Percentiles rank a stretch among this genome's conserved stretches.
phyloP scores from a whole-genome alignment of 2,797 vertebrate species.

The Lepidocolaptes lacrymiger region DNA sequence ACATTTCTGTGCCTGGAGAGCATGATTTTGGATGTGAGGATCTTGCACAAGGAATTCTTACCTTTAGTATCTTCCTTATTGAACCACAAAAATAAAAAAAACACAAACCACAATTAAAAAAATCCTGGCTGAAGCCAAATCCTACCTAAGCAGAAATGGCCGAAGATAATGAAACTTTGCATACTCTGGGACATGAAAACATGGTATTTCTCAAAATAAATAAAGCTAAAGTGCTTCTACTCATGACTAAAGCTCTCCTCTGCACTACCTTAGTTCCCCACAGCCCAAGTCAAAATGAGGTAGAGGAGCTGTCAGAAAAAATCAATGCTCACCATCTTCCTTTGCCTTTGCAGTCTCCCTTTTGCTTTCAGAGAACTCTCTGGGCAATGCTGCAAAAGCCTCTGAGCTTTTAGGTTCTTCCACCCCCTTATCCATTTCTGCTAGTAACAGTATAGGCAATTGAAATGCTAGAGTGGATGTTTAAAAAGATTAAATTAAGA shows the following conservation, averaged over 20 bases:
- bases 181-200: background rate
- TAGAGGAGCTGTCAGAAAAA: background rate
- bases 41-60: background rate
- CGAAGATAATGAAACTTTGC: background rate
- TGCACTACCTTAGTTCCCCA: background rate
- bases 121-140: background rate
- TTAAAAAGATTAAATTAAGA: background rate
- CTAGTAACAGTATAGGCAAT: background rate
- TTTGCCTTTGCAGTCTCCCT: background rate
- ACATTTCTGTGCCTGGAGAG: background rate
- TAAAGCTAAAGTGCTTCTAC: background rate
- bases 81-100: background rate
- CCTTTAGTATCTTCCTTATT: background rate
- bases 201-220: background rate
- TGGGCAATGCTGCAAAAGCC: background rate
- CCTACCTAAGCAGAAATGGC: background rate
- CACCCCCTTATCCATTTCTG: background rate
- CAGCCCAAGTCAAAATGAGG: background rate
- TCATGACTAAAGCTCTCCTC: background rate
- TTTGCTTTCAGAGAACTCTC: background rate
- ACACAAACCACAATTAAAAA: background rate
- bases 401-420: background rate
- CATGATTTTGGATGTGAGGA: background rate
- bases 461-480: constrained; percentile 21
- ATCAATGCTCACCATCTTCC: background rate